These are phyloP conservation scores for Chlorops oryzae DNA, from an alignment of 1,140 invertebrate genomes.

Conservation along the genomic window DNA sequence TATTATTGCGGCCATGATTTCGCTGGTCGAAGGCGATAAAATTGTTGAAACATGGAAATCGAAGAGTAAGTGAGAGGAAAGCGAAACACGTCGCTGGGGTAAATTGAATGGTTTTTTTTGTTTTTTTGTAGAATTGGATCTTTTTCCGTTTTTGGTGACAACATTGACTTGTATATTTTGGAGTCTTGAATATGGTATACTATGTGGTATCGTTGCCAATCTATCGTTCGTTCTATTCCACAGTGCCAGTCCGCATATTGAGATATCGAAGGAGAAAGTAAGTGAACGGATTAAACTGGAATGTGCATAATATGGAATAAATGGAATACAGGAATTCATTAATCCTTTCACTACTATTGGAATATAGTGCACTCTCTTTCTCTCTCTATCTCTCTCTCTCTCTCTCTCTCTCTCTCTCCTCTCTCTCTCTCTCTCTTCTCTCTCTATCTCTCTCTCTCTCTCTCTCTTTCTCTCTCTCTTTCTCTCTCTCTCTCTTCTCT, in stretches of 20 bases:
- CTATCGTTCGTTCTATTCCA: conserved; percentile 72
- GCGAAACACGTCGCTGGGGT: background rate
- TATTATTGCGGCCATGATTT: conserved; percentile 73
- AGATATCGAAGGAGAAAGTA: conserved; percentile 55
- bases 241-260: conserved; percentile 65
- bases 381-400: too few species aligned
- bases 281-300: conserved; percentile 17
- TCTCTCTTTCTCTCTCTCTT: too few species aligned
- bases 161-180: conserved; percentile 67
- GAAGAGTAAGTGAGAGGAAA: conserved; percentile 61
- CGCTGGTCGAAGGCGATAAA: conserved; percentile 71
- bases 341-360: too few species aligned
- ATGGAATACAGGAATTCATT: too few species aligned
- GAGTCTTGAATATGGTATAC: conserved; percentile 76
- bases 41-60: conserved; percentile 73
- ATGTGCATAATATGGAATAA: too few species aligned
- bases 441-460: too few species aligned
- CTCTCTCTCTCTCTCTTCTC: too few species aligned
- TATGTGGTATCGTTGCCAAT: conserved; percentile 74
- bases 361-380: background rate
- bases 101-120: background rate
- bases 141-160: conserved; percentile 66
- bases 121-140: conserved; percentile 62
- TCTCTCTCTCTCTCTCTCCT: too few species aligned
- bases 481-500: too few species aligned